Evolutionary conservation across 2,113 vertebrate species (phyloP).

Genomic region (Dolichotis patagonum): DNA sequence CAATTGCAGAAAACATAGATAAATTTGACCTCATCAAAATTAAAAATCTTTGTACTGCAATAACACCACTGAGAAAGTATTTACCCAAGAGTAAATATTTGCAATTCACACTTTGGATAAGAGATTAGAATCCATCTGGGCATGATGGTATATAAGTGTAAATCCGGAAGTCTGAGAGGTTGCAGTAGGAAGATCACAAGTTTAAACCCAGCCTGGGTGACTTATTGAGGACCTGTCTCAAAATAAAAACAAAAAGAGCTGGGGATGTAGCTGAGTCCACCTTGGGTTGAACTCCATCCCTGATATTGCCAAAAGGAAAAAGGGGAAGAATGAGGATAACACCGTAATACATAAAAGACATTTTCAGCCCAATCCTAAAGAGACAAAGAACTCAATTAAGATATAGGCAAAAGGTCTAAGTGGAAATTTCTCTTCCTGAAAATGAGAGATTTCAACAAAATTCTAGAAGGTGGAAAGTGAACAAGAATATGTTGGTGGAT

Average conservation of each 20-base stretch:
- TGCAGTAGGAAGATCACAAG: neutral
- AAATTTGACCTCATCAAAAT: neutral
- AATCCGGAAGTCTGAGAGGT: neutral
- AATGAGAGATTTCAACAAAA: neutral
- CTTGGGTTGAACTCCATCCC: neutral
- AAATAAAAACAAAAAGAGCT: neutral
- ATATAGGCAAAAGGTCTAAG: neutral
- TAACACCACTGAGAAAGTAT: neutral
- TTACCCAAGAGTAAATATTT: neutral
- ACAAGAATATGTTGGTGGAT: neutral
- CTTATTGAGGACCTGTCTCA: neutral
- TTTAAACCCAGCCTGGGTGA: neutral
- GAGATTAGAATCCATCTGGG: neutral
- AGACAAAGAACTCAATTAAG: conserved; percentile 6
- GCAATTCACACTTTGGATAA: neutral
- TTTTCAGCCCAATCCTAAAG: neutral
- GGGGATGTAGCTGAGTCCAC: neutral
- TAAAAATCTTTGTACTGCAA: neutral
- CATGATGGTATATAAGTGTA: neutral
- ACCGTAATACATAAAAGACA: neutral
- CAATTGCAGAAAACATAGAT: neutral
- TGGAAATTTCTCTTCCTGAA: neutral
- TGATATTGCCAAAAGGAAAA: neutral
- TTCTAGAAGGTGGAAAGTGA: neutral
- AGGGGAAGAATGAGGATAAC: neutral